Base-by-base conservation (phyloP, 2,797 vertebrate genomes). In the Tragopan temminckii region DNA sequence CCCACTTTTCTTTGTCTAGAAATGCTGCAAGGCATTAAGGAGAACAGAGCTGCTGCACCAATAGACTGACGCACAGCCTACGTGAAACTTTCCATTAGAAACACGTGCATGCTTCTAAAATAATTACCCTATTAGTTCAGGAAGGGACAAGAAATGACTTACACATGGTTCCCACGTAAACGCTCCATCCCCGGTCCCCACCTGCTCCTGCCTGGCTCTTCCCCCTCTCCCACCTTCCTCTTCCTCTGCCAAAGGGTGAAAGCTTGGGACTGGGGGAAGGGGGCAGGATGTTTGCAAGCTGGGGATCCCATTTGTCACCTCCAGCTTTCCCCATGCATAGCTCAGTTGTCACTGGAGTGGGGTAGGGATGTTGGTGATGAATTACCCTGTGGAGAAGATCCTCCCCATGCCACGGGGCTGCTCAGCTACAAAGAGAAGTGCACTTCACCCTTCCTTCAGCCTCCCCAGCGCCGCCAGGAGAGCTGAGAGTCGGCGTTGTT, bases 121-220 rank as follows among this genome's bases (percentile, higher is more conserved):
- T 89, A 93, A 95, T 95, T 77, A 68, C 36, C 61, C 95, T 42
- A 92, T 95, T 95, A 96, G 95, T 95, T 95, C 95, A 38, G 95
- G 92, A 93, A 96, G 89, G 71, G 38, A 93, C 64, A 35, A 96
- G 91, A 85, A 94, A 88, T 68, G 27, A 38, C 72, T 89, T 38
- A 46, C 50, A 89, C 92, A 87, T 40, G 78, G 68, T 36, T 92
- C 40, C 81, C 80, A 4, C 57, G 66, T 89, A 92, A 95, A 92
- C 61, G 71, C 23, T 29, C 31, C 1, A 0, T 58, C 42, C 58
- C 9, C 7, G 11, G 24, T 38, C 61, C 42, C 57, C 79, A 75
- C 43, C 76, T 92, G 92, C 79, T 74, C 69, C 89, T 23, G 29
- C 79, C 36, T 43, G 79, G 45, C 62, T 80, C 36, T 45, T 55